Conservation (phyloP, 2,797 vertebrate species). For the Lithobates sylvaticus region DNA sequence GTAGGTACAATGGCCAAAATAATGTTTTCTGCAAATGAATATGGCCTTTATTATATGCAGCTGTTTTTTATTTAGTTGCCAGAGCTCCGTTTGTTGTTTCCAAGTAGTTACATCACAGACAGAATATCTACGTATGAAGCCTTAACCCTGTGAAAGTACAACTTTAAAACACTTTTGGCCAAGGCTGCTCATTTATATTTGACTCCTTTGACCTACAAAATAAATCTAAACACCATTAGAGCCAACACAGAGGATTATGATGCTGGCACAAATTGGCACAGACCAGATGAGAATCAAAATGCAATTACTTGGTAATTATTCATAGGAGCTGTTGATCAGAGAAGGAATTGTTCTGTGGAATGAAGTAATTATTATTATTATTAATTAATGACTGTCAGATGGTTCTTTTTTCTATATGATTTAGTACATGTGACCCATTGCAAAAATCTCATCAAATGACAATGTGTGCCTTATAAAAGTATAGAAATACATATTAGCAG, state of each 20-base stretch:
- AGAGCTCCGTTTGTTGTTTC: not conserved
- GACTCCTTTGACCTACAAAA: conserved; percentile 47
- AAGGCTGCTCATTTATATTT: not conserved
- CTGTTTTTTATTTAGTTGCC: not conserved
- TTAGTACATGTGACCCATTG: not conserved
- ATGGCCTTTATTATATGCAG: not conserved
- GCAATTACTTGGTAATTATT: conserved; percentile 53
- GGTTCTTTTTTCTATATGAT: not conserved
- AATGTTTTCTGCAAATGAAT: too few species aligned
- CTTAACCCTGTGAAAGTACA: not conserved
- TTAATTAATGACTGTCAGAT: conserved; percentile 50
- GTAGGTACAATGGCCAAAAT: too few species aligned
- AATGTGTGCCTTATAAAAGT: too few species aligned
- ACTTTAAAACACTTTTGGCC: conserved; percentile 18
- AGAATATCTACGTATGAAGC: not conserved
- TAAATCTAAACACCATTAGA: conserved; percentile 30
- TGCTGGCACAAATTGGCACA: conserved; percentile 40
- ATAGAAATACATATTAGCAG: too few species aligned
- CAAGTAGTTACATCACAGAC: not conserved
- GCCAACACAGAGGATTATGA: conserved; percentile 46
- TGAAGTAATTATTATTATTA: conserved; percentile 44
- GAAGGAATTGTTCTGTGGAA: conserved; percentile 52
- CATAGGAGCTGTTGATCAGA: conserved; percentile 36
- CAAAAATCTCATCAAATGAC: not conserved
- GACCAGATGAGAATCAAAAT: conserved; percentile 36